Base-by-base conservation (phyloP, 2,797 vertebrate species). In the Nyctibius grandis region DNA sequence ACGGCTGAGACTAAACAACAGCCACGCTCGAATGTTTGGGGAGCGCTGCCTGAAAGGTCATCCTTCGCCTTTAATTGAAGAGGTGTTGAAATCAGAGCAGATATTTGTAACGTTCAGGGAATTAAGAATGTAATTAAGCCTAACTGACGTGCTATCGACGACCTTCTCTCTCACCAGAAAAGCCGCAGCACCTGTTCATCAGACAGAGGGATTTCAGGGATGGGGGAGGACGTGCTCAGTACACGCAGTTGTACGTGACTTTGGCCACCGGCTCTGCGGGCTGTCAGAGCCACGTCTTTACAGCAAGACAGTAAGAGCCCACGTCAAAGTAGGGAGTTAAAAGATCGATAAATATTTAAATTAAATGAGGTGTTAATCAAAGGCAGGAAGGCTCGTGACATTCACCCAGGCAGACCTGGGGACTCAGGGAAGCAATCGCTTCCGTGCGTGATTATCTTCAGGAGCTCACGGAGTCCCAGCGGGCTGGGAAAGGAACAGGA, bases 361-460 rank as follows among this genome's bases (percentile, higher is more conserved):
- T 76, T 1, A 64, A 29, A 45, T 50, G 67, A 85, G 84, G 34
- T 65, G 81, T 48, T 94, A 85, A 91, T 85, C 92, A 92, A 34
- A 89, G 87, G 51, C 94, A 95, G 95, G 95, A 94, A 93, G 91
- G 19, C 45, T 19, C 11, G 54, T 95, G 94, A 89, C 96, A 92
- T 94, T 94, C 93, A 91, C 78, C 50, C 87, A 85, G 83, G 91
- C 80, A 50, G 13, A 51, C 19, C 56, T 45, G 70, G 80, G 86
- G 76, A 42, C 50, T 19, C 2, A 0, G 79, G 68, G 95, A 86
- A 96, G 93, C 70, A 91, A 89, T 91, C 93, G 85, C 87, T 80
- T n/a, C 18, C 1, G 0, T 6, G 47, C 16, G 7, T 91, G 95
- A 89, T 96, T 63, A 88, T 88, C 93, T 67, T 48, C n/a, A 50